phyloP scores from a whole-genome alignment of 2,113 vertebrate species.

The Australoheros scitulus region DNA sequence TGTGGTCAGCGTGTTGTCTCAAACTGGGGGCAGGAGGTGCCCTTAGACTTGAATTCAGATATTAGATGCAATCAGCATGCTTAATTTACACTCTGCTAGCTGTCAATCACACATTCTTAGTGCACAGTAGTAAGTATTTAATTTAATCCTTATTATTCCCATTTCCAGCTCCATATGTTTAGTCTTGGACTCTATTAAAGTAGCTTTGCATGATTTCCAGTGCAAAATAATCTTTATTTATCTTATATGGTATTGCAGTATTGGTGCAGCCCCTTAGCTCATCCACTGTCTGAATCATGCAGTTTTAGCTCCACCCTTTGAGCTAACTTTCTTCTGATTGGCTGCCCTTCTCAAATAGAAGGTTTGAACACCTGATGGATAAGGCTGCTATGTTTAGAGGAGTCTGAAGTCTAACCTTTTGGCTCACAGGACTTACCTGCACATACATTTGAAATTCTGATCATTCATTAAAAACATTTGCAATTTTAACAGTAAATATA shows the following conservation, averaged over 20 bases:
- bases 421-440: not conserved
- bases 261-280: not conserved
- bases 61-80: not conserved
- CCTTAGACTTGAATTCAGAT: conserved; percentile 1
- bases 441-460: not conserved
- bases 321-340: not conserved
- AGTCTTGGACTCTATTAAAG: not conserved
- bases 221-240: not conserved
- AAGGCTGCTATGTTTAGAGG: not conserved
- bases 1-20: conserved; percentile 14
- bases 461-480: not conserved
- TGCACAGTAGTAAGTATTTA: not conserved
- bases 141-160: not conserved
- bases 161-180: not conserved
- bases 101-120: not conserved
- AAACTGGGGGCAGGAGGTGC: not conserved
- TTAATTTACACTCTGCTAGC: not conserved
- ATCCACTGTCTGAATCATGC: not conserved
- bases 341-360: conserved; percentile 2
- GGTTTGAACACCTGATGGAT: not conserved
- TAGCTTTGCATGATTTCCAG: not conserved
- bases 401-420: not conserved
- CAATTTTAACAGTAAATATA: not conserved
- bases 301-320: not conserved
- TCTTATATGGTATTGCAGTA: not conserved